phyloP scores from a whole-genome alignment of 2,797 vertebrate genomes.

The Onychomys torridus region DNA sequence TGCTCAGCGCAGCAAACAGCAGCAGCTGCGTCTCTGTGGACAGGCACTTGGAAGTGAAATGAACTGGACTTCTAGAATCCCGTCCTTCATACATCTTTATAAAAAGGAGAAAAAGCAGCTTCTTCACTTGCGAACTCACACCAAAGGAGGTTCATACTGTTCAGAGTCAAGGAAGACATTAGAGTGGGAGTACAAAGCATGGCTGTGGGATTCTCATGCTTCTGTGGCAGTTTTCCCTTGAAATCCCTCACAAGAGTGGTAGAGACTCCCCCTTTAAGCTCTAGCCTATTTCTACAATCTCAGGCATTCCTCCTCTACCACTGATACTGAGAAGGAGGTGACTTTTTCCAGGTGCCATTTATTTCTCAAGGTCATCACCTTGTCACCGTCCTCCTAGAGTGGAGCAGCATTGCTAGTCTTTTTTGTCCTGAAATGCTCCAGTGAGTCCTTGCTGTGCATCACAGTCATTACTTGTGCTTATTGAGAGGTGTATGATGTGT shows the following conservation, averaged over 20 bases:
- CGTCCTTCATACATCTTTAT: background rate
- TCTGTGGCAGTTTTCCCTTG: background rate
- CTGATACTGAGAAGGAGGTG: background rate
- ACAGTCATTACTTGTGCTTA: background rate
- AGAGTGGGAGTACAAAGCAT: background rate
- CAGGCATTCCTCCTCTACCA: background rate
- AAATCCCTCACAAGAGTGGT: background rate
- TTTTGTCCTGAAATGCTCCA: background rate
- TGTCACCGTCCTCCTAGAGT: background rate
- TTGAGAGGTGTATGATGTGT: background rate
- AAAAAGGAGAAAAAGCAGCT: background rate
- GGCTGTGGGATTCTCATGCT: background rate
- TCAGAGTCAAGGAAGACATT: slow-evolving; percentile 1
- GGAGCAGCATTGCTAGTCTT: background rate
- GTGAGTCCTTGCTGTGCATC: background rate
- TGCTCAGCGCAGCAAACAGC: background rate
- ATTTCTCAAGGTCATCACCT: background rate
- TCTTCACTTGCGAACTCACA: background rate
- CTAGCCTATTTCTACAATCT: background rate
- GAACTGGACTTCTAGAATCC: background rate
- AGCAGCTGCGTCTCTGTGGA: background rate
- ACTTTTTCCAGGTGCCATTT: background rate
- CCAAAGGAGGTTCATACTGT: background rate
- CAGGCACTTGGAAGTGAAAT: background rate
- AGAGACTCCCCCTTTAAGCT: background rate